Base-by-base conservation (phyloP, 2,888 invertebrate species). In the Clivina fossor region DNA sequence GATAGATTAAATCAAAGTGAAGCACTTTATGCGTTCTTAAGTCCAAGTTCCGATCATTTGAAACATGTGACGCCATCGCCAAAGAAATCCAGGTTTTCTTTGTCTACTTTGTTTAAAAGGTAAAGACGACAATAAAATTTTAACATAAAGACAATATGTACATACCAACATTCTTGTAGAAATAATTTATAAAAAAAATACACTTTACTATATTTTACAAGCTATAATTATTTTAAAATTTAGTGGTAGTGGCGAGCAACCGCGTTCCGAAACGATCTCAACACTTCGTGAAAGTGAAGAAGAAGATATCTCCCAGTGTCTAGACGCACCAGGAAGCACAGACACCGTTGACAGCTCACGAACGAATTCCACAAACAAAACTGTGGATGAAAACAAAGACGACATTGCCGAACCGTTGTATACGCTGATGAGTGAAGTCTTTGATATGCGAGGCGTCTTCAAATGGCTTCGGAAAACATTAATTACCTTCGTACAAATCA, bases 331-430 rank as follows among this genome's bases (percentile, higher is more conserved):
- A 48, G 80, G 78, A 1, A 73, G 71, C 16, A 56, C 61, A 11
- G 74, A 74, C 46, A 63, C 73, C 9, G 71, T 69, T 8, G 79
- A 79, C 56, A 68, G 69, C 13, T 64, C 67, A 11, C 72, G 74
- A 57, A 62, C 70, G 8, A 71, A 71, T n/a, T 63, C 66, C 19
- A 71, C 71, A 57, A 59, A 72, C 22, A 70, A 79, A 55, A 68
- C 77, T 0, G 73, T 80, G 38, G 74, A 80, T 15, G 86, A 85
- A 64, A 83, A 83, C 58, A 82, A 88, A 65, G 93, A 94, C 70
- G 87, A 90, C 2, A 90, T 93, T 67, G 93, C 93, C 1, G 93
- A 93, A 70, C 93, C 93, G 0, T 74, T 94, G n/a, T 94, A 93
- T 71, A 82, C 85, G 0, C 76, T 94, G 33, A 80, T 94, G 64